Conservation (phyloP, 2,888 invertebrate genomes). For the Pemphredon lugubris region DNA sequence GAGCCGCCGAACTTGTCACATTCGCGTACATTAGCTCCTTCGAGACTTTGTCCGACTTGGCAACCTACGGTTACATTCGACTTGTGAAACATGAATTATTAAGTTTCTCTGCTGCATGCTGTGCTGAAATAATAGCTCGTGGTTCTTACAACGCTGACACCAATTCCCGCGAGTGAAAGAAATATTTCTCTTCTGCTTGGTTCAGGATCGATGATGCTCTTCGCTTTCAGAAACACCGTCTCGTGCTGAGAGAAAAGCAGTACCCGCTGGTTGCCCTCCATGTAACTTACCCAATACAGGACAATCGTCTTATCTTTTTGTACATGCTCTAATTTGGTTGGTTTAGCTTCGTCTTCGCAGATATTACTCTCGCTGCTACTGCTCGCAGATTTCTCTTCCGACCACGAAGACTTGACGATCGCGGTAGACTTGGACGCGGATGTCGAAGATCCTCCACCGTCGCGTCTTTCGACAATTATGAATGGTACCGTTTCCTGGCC, state of each 20-base stretch:
- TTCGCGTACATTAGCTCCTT: conserved; percentile 88
- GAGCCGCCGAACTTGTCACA: conserved; percentile 86
- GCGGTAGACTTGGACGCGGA: conserved; percentile 23
- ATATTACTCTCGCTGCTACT: conserved; percentile 76
- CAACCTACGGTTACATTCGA: conserved; percentile 58
- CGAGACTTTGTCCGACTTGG: conserved; percentile 66
- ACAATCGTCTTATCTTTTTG: conserved; percentile 87
- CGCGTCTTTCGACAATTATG: conserved; percentile 68
- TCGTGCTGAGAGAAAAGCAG: conserved; percentile 90
- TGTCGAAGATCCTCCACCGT: conserved; percentile 6
- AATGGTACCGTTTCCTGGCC: conserved; percentile 88
- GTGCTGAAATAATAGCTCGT: background rate
- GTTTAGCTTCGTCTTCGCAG: conserved; percentile 59
- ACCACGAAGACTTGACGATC: conserved; percentile 35
- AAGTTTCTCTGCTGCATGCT: too few species aligned
- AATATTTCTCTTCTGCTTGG: conserved; percentile 87
- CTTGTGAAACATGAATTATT: too few species aligned
- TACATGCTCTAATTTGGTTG: conserved; percentile 79
- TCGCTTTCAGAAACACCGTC: conserved; percentile 81
- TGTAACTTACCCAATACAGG: conserved; percentile 91
- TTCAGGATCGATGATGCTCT: conserved; percentile 84
- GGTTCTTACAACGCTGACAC: conserved; percentile 83
- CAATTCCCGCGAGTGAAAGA: conserved; percentile 86
- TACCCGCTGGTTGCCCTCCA: conserved; percentile 88
- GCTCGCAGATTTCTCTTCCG: conserved; percentile 40